phyloP scores from a whole-genome alignment of 2,797 vertebrate species.

The Telmatherina bonti region DNA sequence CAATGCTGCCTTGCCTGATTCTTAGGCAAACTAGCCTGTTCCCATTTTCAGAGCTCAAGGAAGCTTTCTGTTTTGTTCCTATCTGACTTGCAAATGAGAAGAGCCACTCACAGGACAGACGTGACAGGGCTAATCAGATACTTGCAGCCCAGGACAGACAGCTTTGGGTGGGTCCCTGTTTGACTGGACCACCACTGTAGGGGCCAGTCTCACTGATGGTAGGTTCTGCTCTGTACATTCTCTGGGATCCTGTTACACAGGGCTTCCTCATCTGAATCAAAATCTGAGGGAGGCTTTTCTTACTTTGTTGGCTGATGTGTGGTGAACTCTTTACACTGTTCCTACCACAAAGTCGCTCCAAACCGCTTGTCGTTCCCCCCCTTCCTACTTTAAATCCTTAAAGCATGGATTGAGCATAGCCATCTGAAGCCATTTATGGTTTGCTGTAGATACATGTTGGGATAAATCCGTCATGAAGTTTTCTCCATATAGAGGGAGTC shows the following conservation, averaged over 20 bases:
- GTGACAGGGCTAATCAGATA: slow-evolving; percentile 15
- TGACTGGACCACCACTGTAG: slow-evolving; percentile 22
- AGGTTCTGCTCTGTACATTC: slow-evolving; percentile 3
- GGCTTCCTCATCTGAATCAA: slow-evolving; percentile 1
- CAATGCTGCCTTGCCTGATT: too few species aligned
- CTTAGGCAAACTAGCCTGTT: slow-evolving; percentile 21
- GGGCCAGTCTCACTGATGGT: slow-evolving; percentile 17
- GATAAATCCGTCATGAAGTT: slow-evolving; percentile 4
- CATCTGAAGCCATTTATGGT: slow-evolving; percentile 6
- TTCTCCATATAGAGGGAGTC: slow-evolving; percentile 14
- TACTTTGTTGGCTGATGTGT: slow-evolving; percentile 29
- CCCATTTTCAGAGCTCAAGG: slow-evolving; percentile 25
- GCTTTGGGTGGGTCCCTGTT: slow-evolving; percentile 5
- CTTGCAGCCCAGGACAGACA: slow-evolving; percentile 11
- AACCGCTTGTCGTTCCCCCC: not conserved
- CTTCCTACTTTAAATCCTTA: slow-evolving; percentile 15
- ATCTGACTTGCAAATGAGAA: slow-evolving; percentile 28
- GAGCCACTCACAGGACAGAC: slow-evolving; percentile 25
- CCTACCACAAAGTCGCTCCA: slow-evolving; percentile 16
- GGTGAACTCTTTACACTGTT: not conserved
- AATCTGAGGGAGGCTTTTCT: slow-evolving; percentile 15
- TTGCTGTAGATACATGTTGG: not conserved
- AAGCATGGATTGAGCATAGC: not conserved
- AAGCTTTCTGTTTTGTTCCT: slow-evolving; percentile 11
- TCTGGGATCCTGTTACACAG: not conserved